Percentiles rank a stretch among this genome's conserved stretches.
Conservation (phyloP, 2,797 vertebrate genomes). For the Emys orbicularis region DNA sequence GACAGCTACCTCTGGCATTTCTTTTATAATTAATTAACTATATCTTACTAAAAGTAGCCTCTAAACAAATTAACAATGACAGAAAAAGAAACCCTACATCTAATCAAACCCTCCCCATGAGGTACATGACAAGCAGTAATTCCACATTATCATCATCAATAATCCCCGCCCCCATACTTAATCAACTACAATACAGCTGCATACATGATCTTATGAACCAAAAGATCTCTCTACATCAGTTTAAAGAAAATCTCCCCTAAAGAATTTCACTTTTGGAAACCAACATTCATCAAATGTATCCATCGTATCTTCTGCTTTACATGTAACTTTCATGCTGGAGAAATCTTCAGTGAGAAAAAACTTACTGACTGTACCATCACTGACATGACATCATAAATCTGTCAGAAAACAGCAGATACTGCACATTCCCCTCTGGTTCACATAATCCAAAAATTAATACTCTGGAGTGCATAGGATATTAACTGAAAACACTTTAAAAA, state of each 20-base stretch:
- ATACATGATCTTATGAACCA: not conserved
- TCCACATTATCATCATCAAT: not conserved
- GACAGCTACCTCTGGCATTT: not conserved
- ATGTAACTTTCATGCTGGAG: not conserved
- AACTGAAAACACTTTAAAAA: not conserved
- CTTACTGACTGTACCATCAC: not conserved
- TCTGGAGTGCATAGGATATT: not conserved
- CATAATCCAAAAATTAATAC: not conserved
- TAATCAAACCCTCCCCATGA: not conserved
- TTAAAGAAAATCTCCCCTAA: not conserved
- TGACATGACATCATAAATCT: not conserved
- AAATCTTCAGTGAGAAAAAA: not conserved
- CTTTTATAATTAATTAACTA: conserved; percentile 17
- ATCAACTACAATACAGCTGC: not conserved
- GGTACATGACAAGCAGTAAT: not conserved
- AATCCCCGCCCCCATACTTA: not conserved
- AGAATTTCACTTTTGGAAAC: not conserved
- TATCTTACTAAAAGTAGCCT: conserved; percentile 23
- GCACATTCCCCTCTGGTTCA: not conserved
- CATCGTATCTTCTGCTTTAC: not conserved
- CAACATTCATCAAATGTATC: not conserved
- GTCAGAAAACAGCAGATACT: not conserved
- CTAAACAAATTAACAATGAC: conserved; percentile 2
- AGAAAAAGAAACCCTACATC: not conserved
- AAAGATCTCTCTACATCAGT: not conserved